Evolutionary conservation across 2,888 invertebrate genomes (phyloP).

Genomic region (Dryobota labecula): DNA sequence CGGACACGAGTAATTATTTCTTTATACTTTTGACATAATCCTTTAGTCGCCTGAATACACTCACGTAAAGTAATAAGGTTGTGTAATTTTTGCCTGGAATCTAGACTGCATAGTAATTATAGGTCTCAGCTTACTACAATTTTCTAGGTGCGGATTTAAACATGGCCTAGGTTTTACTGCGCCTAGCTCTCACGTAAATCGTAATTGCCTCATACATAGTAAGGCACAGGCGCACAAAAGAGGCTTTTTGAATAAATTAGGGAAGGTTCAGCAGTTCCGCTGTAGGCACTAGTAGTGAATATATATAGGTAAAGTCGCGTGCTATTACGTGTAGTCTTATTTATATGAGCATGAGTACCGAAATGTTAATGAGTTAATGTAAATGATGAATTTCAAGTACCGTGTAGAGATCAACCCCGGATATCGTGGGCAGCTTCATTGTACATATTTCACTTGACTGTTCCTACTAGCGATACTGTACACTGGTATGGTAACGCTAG

Average conservation of each 20-base stretch:
- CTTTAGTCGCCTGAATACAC: background rate
- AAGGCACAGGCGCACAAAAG: constrained; percentile 7
- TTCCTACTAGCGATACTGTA: too few species aligned
- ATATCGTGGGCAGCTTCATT: background rate
- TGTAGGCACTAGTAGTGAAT: background rate
- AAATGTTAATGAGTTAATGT: constrained; percentile 4
- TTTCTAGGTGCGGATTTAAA: constrained; percentile 6
- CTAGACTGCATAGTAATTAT: background rate
- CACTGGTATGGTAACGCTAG: too few species aligned
- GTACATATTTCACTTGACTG: background rate
- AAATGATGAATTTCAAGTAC: background rate
- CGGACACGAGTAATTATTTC: background rate
- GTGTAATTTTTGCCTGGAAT: background rate
- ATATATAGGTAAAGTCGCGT: background rate
- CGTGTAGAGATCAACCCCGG: background rate
- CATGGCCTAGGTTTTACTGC: constrained; percentile 4
- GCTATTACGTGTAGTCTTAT: background rate
- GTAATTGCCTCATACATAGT: constrained; percentile 39
- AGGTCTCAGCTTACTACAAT: background rate
- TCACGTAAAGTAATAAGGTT: too few species aligned
- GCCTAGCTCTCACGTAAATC: background rate
- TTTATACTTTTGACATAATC: background rate
- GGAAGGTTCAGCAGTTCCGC: constrained; percentile 3
- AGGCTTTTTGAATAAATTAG: constrained; percentile 23
- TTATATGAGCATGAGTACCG: background rate